Conservation (phyloP, 2,113 vertebrate genomes). For the Motacilla tschutschensis region DNA sequence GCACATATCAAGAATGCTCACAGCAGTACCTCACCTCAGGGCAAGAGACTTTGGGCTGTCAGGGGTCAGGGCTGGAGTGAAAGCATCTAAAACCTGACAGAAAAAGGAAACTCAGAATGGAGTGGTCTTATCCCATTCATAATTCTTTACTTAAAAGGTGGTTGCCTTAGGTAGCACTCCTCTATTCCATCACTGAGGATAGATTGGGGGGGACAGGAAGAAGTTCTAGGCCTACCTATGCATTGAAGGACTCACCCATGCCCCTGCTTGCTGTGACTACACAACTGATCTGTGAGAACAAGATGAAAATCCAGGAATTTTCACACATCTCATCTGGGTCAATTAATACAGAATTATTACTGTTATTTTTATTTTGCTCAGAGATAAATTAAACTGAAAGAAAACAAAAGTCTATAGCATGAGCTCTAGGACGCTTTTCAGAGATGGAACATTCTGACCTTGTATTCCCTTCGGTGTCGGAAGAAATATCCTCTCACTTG, state of each 20-base stretch:
- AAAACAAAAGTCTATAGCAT: neutral
- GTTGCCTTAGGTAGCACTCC: neutral
- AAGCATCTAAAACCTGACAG: neutral
- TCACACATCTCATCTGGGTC: neutral
- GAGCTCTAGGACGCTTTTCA: neutral
- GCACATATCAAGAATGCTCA: rapidly evolving
- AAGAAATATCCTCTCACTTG: neutral
- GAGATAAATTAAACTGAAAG: neutral
- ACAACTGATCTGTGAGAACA: neutral
- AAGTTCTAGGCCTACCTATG: neutral
- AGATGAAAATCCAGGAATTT: neutral
- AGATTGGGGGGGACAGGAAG: neutral
- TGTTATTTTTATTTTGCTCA: neutral
- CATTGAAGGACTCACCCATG: neutral
- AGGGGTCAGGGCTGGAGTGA: neutral
- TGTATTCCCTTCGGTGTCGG: neutral
- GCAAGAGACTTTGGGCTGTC: rapidly evolving
- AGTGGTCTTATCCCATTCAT: neutral
- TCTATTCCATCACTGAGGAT: neutral
- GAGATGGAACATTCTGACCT: neutral
- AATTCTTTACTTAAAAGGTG: neutral
- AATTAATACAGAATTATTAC: neutral
- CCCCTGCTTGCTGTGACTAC: neutral
- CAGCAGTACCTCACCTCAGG: neutral
- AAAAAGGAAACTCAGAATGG: neutral